Base-by-base conservation (phyloP, 2,113 vertebrate species). In the Speoplatyrhinus poulsoni region DNA sequence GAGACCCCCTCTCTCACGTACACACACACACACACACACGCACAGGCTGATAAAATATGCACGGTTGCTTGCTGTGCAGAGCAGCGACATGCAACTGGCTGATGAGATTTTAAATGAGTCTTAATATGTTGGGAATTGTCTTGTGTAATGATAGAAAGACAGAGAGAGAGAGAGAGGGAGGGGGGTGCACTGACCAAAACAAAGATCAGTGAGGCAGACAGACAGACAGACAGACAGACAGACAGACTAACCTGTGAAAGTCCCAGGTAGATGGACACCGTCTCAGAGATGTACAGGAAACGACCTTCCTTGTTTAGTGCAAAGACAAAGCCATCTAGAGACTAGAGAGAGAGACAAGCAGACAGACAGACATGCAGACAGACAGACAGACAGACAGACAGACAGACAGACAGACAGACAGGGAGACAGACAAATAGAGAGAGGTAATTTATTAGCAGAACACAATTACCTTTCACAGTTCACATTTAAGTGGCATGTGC, bases 1-100 rank as follows among this genome's bases (percentile, higher is more conserved):
- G 60, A 71, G 70, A 75, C 74, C 4, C 36, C 36, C 36, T 41
- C 36, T 6, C 36, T 6, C 36, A 6, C 36, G 3, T 8, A 41
- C 36, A 41, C 36, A 41, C 36, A 41, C 36, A 41, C 36, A 41
- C 36, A 41, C 36, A 41, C 36, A 41, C 36, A 52, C 49, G 9
- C 11, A 52, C 52, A 53, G 26, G 26, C 26, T 26, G 26, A 26
- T 26, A 26, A 26, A 26, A 26, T 26, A 26, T 26, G 26, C 26
- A 26, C 26, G 26, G 26, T 26, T 26, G 26, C 26, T 26, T 26
- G 26, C 26, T 26, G 26, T 26, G 26, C 26, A 26, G 26, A 26
- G 26, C 26, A 26, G 26, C 26, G 2, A 26, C 26, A 26, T 26
- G 1, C 26, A 26, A 26, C 26, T 26, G 26, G 26, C 26, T 26